These are phyloP conservation scores for Odontesthes bonariensis DNA, from an alignment of 2,113 vertebrate genomes.

Conservation along the genomic window DNA sequence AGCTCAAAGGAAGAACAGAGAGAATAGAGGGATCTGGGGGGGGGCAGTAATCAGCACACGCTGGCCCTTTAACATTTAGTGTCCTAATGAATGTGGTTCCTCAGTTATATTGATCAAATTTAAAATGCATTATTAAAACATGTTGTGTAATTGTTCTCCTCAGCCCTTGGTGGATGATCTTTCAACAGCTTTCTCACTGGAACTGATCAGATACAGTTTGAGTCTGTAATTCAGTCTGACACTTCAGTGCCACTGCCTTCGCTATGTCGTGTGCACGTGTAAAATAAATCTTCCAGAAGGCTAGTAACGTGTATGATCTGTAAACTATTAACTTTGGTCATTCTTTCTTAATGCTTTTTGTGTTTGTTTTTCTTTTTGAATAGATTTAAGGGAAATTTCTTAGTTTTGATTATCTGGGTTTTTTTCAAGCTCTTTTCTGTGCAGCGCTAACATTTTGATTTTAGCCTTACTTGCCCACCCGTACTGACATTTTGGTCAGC, in stretches of 20 bases:
- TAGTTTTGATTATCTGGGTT: conserved; percentile 12
- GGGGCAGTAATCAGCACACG: conserved; percentile 45
- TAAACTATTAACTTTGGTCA: conserved; percentile 35
- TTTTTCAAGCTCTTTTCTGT: conserved; percentile 2
- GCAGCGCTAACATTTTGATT: conserved; percentile 19
- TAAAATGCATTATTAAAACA: conserved; percentile 54
- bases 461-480: background rate
- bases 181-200: conserved; percentile 18
- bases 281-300: conserved; percentile 24
- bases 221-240: conserved; percentile 38
- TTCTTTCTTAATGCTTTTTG: conserved; percentile 15
- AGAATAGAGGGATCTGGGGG: conserved; percentile 2
- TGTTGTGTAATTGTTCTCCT: conserved; percentile 38
- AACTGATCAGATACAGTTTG: conserved; percentile 37
- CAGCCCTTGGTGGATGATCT: conserved; percentile 25
- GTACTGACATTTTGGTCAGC: conserved; percentile 28
- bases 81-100: conserved; percentile 48
- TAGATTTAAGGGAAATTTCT: background rate
- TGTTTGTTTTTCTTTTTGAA: conserved; percentile 4
- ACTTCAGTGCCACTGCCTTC: conserved; percentile 12
- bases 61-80: conserved; percentile 5
- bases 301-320: conserved; percentile 32
- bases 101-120: conserved; percentile 52
- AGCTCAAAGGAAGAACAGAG: conserved; percentile 24
- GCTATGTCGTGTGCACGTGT: conserved; percentile 23